phyloP scores from a whole-genome alignment of 2,888 invertebrate genomes.

The Pristionchus arcanus region DNA sequence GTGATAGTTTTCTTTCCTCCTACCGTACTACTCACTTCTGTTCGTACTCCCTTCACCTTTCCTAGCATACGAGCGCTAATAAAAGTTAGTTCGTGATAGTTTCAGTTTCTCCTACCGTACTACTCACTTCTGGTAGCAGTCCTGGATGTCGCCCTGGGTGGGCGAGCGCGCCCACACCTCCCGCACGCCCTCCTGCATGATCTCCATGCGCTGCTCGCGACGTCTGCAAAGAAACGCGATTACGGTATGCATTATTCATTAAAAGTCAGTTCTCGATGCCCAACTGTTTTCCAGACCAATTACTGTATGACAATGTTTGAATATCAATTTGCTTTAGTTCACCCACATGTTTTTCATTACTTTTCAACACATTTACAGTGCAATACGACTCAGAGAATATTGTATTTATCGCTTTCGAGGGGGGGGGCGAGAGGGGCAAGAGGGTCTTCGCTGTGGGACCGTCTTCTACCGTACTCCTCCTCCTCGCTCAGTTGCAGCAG shows the following conservation, averaged over 20 bases:
- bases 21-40: neutral
- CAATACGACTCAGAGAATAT: neutral
- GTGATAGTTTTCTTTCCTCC: too few relatives aligned
- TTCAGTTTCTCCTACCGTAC: neutral
- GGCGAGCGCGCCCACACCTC: constrained; percentile 68
- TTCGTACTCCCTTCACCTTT: neutral
- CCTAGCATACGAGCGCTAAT: neutral
- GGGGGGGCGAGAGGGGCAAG: neutral
- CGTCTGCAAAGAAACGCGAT: constrained; percentile 59
- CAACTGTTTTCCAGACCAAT: neutral
- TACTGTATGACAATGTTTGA: too few relatives aligned
- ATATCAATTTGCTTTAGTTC: too few relatives aligned
- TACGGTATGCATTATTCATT: neutral
- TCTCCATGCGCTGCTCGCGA: constrained; percentile 61
- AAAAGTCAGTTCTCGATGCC: neutral
- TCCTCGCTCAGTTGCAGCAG: neutral
- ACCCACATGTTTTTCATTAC: too few relatives aligned
- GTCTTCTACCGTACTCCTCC: neutral
- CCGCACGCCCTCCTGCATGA: constrained; percentile 60
- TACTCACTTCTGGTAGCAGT: constrained; percentile 63
- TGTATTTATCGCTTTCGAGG: constrained; percentile 27
- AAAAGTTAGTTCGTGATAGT: neutral
- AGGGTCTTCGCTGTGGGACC: neutral
- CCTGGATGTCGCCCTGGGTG: constrained; percentile 64
- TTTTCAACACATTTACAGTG: too few relatives aligned